These are phyloP conservation scores for Coelopa pilipes DNA, from an alignment of 2,888 invertebrate species.

Conservation along the genomic window DNA sequence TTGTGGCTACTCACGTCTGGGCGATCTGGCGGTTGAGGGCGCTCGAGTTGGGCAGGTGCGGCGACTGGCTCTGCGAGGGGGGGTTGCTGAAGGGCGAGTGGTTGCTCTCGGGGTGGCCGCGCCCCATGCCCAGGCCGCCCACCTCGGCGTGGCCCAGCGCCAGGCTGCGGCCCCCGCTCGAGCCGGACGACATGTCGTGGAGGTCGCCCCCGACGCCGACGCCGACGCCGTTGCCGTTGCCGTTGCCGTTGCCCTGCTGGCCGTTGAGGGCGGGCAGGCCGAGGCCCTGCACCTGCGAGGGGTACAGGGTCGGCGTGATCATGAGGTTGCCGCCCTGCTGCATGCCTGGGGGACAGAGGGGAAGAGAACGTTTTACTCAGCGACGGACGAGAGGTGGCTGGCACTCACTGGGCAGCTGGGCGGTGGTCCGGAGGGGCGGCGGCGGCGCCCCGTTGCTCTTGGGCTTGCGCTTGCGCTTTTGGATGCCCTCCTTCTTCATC, in stretches of 20 bases:
- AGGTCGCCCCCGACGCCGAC: slow-evolving; percentile 52
- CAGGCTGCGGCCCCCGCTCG: slow-evolving; percentile 39
- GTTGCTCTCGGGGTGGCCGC: slow-evolving; percentile 52
- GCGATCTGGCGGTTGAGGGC: slow-evolving; percentile 69
- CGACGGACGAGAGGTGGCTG: background rate
- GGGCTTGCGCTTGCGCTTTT: slow-evolving; percentile 94
- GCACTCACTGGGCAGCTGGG: slow-evolving; percentile 59
- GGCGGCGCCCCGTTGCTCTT: slow-evolving; percentile 68
- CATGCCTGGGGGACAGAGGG: slow-evolving; percentile 49
- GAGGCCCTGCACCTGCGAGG: slow-evolving; percentile 60
- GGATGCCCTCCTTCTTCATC: slow-evolving; percentile 99
- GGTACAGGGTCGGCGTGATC: slow-evolving; percentile 53
- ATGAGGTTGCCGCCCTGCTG: slow-evolving; percentile 45
- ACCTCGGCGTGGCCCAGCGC: slow-evolving; percentile 47
- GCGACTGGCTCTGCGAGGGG: slow-evolving; percentile 66
- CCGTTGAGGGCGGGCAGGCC: slow-evolving; percentile 46
- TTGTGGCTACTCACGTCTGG: slow-evolving; percentile 68
- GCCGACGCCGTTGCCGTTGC: slow-evolving; percentile 51
- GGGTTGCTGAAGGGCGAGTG: slow-evolving; percentile 61
- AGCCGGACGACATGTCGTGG: slow-evolving; percentile 59
- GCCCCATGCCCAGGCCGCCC: slow-evolving; percentile 56
- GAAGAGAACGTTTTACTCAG: slow-evolving; percentile 2
- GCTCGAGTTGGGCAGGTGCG: slow-evolving; percentile 69
- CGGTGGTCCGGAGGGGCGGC: slow-evolving; percentile 48
- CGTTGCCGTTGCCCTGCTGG: slow-evolving; percentile 43